Evolutionary conservation across 1,140 invertebrate species (phyloP).

Genomic region (Lasioglossum baleicum): DNA sequence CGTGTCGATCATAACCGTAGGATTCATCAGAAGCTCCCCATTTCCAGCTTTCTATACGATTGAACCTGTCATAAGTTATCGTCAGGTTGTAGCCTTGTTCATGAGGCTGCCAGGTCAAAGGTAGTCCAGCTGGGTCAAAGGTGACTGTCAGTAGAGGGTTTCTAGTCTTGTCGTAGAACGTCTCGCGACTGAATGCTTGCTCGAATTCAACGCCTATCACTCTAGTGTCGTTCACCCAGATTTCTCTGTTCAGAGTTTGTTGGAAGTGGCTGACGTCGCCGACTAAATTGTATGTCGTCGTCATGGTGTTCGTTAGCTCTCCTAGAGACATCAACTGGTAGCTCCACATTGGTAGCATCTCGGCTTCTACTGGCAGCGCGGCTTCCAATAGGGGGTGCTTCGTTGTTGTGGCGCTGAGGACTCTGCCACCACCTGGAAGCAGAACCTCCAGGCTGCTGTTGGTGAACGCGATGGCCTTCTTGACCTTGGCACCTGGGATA

Average conservation of each 20-base stretch:
- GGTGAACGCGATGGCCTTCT: conserved; percentile 86
- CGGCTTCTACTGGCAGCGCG: conserved; percentile 93
- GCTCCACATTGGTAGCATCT: conserved; percentile 94
- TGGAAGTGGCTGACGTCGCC: conserved; percentile 91
- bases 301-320: conserved; percentile 89
- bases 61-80: conserved; percentile 95
- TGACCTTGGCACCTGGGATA: conserved; percentile 81
- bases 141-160: conserved; percentile 90
- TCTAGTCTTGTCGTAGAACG: conserved; percentile 91
- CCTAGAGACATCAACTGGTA: conserved; percentile 88
- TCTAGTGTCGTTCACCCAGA: conserved; percentile 91
- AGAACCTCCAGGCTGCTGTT: conserved; percentile 88
- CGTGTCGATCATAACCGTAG: conserved; percentile 92
- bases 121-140: conserved; percentile 92
- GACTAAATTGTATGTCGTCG: conserved; percentile 88
- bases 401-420: conserved; percentile 87
- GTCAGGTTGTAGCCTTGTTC: conserved; percentile 89
- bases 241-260: conserved; percentile 89
- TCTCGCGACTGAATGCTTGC: conserved; percentile 91
- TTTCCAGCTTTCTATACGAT: conserved; percentile 93
- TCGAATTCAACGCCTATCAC: conserved; percentile 95
- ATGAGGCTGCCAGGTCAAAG: conserved; percentile 88
- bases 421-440: conserved; percentile 85
- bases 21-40: conserved; percentile 93
- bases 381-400: conserved; percentile 93